Evolutionary conservation across 2,113 vertebrate species (phyloP), one percentile per base, ranked within the genome.

Genomic region (Ursus arctos): DNA sequence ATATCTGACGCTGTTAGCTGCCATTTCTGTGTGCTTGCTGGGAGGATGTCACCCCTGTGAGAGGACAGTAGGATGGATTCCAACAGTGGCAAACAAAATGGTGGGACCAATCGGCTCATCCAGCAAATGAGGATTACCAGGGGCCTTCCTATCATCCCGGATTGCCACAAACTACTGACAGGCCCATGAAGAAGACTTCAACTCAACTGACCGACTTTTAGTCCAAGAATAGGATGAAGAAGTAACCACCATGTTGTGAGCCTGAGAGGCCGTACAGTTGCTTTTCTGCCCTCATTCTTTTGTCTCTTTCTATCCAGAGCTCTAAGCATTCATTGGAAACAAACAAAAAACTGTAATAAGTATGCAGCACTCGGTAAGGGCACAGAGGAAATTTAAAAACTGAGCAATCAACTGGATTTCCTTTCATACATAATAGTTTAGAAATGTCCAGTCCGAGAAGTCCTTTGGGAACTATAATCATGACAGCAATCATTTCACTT

Each of bases 361-460:
- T 51, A 80, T 55, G 15, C 26, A 91, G 33, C 65, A 69, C 96
- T 82, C 47, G 86, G 15, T 33, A 69, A 79, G 69, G 55, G 19
- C 57, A 67, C 21, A 21, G 26, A 63, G 57, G 65, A 91, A 26
- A 24, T 53, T 71, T 36, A 31, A 24, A 94, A 91, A 67, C 31
- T 43, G 51, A 11, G 12, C 63, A 81, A 63, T n/a, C 69, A 72
- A 74, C 28, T n/a, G 91, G 81, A 55, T 91, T 88, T 91, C 53
- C 49, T 82, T 72, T 95, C 10, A 43, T 21, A 40, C 4, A 1
- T 93, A 67, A 24, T 61, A n/a, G 24, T 91, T 88, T 80, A 92
- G 80, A 69, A 94, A 85, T n/a, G 31, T 82, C 26, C 61, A 51
- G 15, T 92, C 21, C 79, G 71, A 79, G 88, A 96, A 71, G 67